Conservation (phyloP, 2,797 vertebrate genomes). For the Pipistrellus nathusii region DNA sequence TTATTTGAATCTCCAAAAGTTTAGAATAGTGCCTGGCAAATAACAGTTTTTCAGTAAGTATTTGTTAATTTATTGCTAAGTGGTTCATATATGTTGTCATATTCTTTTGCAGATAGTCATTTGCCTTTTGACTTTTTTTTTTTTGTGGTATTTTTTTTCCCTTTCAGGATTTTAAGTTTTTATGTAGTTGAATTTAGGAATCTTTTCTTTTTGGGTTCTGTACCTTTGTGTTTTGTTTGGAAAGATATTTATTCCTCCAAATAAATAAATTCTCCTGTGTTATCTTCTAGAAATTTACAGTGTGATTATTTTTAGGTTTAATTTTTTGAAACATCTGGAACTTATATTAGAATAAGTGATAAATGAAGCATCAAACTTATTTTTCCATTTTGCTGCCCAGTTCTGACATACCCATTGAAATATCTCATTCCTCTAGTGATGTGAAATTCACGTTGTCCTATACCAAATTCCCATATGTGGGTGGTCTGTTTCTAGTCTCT, state of each 20-base stretch:
- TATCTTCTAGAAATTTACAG: constrained; percentile 1
- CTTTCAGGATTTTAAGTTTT: constrained; percentile 39
- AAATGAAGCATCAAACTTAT: neutral
- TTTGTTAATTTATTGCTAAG: constrained; percentile 51
- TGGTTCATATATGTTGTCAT: neutral
- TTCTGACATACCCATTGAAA: neutral
- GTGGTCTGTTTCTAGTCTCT: constrained; percentile 53
- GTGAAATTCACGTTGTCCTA: constrained; percentile 5
- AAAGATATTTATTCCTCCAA: constrained; percentile 14
- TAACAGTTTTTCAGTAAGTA: constrained; percentile 47
- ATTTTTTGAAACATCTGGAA: constrained; percentile 56
- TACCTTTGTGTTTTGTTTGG: constrained; percentile 40
- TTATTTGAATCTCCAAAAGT: constrained; percentile 35
- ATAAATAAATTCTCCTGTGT: neutral
- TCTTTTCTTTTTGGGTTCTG: constrained; percentile 34
- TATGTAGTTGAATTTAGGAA: constrained; percentile 12
- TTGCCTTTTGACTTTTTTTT: neutral
- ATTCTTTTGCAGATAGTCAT: neutral
- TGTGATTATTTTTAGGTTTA: constrained; percentile 40
- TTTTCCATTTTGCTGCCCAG: neutral
- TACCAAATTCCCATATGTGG: neutral
- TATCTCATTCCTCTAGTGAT: neutral
- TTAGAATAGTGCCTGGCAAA: neutral
- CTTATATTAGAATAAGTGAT: neutral
- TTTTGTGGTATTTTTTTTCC: neutral